These are phyloP conservation scores for Mactromeris polynyma DNA, from an alignment of 2,888 invertebrate genomes.

Conservation along the genomic window DNA sequence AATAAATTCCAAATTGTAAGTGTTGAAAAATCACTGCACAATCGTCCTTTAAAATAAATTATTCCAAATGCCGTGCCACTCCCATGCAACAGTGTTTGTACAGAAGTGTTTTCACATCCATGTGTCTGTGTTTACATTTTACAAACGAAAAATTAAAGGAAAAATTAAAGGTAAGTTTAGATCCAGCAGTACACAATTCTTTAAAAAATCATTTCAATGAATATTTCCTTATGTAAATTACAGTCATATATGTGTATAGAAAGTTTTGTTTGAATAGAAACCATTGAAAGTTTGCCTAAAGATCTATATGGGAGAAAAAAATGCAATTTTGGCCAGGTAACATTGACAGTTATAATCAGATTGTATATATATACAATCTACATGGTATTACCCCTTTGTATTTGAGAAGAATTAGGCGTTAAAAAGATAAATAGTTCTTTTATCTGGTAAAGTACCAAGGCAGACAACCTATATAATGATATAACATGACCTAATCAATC, in stretches of 20 bases:
- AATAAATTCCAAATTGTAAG: not conserved
- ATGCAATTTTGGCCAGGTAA: not conserved
- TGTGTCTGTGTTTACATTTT: not conserved
- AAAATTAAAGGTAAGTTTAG: conserved; percentile 5
- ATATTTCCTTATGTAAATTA: not conserved
- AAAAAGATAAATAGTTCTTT: not conserved
- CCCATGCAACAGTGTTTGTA: not conserved
- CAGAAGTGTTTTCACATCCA: not conserved
- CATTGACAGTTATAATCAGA: not conserved
- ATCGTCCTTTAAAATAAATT: not conserved
- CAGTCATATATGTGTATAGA: not conserved
- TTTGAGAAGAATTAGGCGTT: not conserved
- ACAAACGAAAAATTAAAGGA: not conserved
- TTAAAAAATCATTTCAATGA: conserved; percentile 8
- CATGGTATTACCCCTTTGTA: not conserved
- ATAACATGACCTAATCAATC: not conserved
- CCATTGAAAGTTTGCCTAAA: not conserved
- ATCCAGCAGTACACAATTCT: not conserved
- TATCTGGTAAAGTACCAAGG: not conserved
- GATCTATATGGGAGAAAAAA: not conserved
- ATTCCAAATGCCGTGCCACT: not conserved
- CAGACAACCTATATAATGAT: not conserved
- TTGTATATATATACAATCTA: not conserved
- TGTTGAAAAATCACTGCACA: not conserved
- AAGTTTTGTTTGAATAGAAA: not conserved